A percentile compares a stretch with the other conserved stretches of the same genome.
These are phyloP conservation scores for Formica aserva DNA, from an alignment of 2,888 invertebrate genomes.

Conservation along the genomic window DNA sequence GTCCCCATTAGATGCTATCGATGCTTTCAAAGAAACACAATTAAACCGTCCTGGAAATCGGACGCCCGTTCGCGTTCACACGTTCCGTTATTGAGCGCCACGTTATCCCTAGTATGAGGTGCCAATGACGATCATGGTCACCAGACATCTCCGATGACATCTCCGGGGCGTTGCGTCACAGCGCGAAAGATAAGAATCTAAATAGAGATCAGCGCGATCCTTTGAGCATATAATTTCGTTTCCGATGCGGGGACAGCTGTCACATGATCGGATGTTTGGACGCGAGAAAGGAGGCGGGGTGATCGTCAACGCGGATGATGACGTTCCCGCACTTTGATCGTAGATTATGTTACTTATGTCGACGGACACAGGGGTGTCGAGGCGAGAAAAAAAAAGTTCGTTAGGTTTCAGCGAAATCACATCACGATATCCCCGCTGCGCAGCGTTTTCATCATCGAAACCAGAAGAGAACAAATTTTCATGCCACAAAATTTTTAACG, in stretches of 20 bases:
- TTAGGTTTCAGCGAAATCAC: constrained; percentile 66
- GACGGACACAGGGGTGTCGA: constrained; percentile 49
- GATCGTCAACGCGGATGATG: constrained; percentile 75
- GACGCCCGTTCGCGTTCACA: constrained; percentile 75
- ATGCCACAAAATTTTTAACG: not conserved
- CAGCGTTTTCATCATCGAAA: not conserved
- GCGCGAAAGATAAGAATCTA: constrained; percentile 82
- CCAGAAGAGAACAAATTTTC: not conserved
- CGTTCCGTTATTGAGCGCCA: constrained; percentile 65
- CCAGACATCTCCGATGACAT: constrained; percentile 46
- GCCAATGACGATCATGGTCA: constrained; percentile 64
- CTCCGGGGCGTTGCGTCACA: constrained; percentile 74
- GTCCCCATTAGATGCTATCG: constrained; percentile 64
- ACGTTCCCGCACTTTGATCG: constrained; percentile 80
- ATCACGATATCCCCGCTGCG: constrained; percentile 53
- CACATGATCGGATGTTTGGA: constrained; percentile 76
- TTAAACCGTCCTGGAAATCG: constrained; percentile 74
- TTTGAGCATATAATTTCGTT: constrained; percentile 85
- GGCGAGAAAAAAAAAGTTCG: constrained; percentile 71
- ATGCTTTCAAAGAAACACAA: constrained; percentile 64
- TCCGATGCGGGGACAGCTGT: constrained; percentile 85
- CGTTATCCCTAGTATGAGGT: constrained; percentile 22
- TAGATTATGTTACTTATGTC: constrained; percentile 78
- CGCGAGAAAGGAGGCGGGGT: constrained; percentile 46
- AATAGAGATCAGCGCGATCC: constrained; percentile 84